Percentiles rank a stretch among this genome's conserved stretches.
These are phyloP conservation scores for Xylocopa sonorina DNA, from an alignment of 1,140 invertebrate species.

Conservation along the genomic window DNA sequence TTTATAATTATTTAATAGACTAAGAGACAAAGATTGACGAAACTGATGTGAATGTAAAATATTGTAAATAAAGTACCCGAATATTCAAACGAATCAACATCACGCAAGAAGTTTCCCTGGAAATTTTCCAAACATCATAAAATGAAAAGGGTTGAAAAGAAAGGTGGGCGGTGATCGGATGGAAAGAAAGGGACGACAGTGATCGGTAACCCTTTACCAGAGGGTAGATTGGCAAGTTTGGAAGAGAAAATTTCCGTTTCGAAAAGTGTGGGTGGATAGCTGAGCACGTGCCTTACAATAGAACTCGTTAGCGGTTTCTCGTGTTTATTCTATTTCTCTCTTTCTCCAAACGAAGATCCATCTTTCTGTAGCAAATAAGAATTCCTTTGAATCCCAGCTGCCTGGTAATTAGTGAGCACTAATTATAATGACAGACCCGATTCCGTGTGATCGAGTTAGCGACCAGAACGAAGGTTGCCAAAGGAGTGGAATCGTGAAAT, in stretches of 20 bases:
- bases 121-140: no score
- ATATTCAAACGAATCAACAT: background rate
- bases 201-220: slow-evolving; percentile 53
- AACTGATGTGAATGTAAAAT: slow-evolving; percentile 26
- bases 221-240: slow-evolving; percentile 45
- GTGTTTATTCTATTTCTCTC: slow-evolving; percentile 57
- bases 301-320: slow-evolving; percentile 65
- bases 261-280: slow-evolving; percentile 72
- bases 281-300: slow-evolving; percentile 70
- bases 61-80: slow-evolving; percentile 59
- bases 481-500: background rate
- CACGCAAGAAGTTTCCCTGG: background rate
- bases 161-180: background rate
- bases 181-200: background rate
- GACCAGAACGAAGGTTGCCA: background rate
- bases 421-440: slow-evolving; percentile 43
- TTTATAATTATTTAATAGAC: background rate
- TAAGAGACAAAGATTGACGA: background rate
- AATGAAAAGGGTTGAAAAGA: background rate
- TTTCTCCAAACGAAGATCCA: slow-evolving; percentile 60
- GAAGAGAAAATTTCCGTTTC: slow-evolving; percentile 58
- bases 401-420: slow-evolving; percentile 57
- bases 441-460: slow-evolving; percentile 28
- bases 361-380: slow-evolving; percentile 68
- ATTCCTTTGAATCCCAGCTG: slow-evolving; percentile 56